phyloP scores from a whole-genome alignment of 2,797 vertebrate genomes.

The Clamator glandarius region DNA sequence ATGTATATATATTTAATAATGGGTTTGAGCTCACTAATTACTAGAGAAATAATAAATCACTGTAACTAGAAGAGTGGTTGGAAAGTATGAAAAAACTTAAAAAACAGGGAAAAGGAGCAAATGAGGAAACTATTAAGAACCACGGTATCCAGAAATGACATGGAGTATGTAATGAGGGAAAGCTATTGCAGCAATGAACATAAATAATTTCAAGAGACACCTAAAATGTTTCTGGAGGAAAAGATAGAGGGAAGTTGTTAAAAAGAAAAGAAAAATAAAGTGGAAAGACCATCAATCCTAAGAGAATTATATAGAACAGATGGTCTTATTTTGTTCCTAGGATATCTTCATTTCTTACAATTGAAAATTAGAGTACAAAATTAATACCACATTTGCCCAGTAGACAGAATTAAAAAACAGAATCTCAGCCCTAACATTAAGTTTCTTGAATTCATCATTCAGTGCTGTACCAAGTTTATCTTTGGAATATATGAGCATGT shows the following conservation, averaged over 20 bases:
- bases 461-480: neutral
- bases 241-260: constrained; percentile 22
- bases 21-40: neutral
- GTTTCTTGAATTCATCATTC: neutral
- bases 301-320: constrained; percentile 51
- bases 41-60: neutral
- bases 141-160: constrained; percentile 39
- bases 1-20: neutral
- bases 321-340: constrained; percentile 17
- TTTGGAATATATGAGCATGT: neutral
- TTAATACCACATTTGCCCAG: neutral
- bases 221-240: constrained; percentile 28
- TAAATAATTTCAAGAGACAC: constrained; percentile 57
- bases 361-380: constrained; percentile 39
- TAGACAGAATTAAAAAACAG: neutral
- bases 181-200: constrained; percentile 20
- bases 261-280: constrained; percentile 25
- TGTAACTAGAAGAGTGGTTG: neutral
- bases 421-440: neutral
- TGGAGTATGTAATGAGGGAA: constrained; percentile 57
- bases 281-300: constrained; percentile 60
- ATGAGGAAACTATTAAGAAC: constrained; percentile 15
- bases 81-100: constrained; percentile 22
- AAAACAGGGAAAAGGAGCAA: constrained; percentile 21
- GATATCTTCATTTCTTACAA: constrained; percentile 14